Base-by-base conservation (phyloP, 2,888 invertebrate species). In the Leptogaster cylindrica region DNA sequence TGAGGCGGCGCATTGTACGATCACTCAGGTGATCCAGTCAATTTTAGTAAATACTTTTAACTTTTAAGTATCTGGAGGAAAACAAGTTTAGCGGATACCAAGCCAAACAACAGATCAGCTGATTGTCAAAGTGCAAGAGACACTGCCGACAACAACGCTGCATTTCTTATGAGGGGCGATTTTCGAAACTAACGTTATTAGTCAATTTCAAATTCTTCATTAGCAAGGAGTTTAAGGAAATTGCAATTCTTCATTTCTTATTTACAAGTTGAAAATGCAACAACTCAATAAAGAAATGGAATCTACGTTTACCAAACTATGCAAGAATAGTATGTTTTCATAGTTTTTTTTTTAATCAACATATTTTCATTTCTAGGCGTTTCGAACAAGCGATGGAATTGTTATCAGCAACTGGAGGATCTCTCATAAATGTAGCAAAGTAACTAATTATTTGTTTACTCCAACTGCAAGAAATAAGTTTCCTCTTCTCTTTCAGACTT, bases 341-440 rank as follows among this genome's bases (percentile, higher is more conserved):
- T n/a, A n/a, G n/a, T n/a, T n/a, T n/a, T n/a, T n/a, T n/a, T n/a
- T n/a, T n/a, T n/a, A n/a, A n/a, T n/a, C n/a, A n/a, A n/a, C n/a
- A n/a, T n/a, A n/a, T n/a, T 44, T 44, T 44, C 1, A 44, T 46
- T 73, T 78, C n/a, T 70, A 87, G 87, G 71, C 89, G 88, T 82
- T 90, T 86, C 74, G 91, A 95, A 81, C 91, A 92, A 79, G 97
- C 97, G 1, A 85, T 97, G 77, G 88, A 90, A 68, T 90, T 91
- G 46, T 87, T 95, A 51, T 88, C 88, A 73, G 85, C 86, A 72
- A 86, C 88, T 58, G 88, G 89, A 44, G 87, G 88, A 23, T 75
- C 79, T 1, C 58, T 78, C 3, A 71, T 79, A 4, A 73, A 76
- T 31, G 77, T 81, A 2, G 77, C 78, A 44, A 76, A 76, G 80